These are phyloP conservation scores for Leptodactylus fuscus DNA, from an alignment of 2,113 vertebrate species.

Conservation along the genomic window DNA sequence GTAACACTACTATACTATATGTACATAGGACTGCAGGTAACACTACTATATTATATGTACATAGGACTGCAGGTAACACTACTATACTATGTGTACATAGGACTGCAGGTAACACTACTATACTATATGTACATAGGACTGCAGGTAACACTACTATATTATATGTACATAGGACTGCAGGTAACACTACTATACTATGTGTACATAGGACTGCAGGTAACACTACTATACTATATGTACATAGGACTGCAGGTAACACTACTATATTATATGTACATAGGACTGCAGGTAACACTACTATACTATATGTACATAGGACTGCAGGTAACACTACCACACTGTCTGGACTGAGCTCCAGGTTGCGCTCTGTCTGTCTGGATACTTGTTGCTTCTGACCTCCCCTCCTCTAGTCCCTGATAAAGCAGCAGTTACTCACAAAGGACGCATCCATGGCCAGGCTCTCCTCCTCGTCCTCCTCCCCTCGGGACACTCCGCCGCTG, in stretches of 20 bases:
- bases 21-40: too few species aligned
- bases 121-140: background rate
- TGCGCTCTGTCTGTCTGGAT: too few species aligned
- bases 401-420: background rate
- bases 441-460: background rate
- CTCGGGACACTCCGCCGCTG: background rate
- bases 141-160: background rate
- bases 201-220: background rate
- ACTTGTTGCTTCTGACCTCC: too few species aligned
- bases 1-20: background rate
- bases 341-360: too few species aligned
- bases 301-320: background rate
- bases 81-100: background rate
- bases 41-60: too few species aligned
- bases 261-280: slow-evolving; percentile 4
- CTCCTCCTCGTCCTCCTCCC: background rate
- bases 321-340: too few species aligned
- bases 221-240: background rate
- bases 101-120: background rate
- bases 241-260: background rate
- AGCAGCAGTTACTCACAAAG: slow-evolving; percentile 18
- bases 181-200: background rate
- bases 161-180: background rate
- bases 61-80: too few species aligned
- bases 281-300: background rate